Percentiles rank a stretch among this genome's conserved stretches.
Conservation (phyloP, 2,113 vertebrate species). For the Corythornis madagascariensis region DNA sequence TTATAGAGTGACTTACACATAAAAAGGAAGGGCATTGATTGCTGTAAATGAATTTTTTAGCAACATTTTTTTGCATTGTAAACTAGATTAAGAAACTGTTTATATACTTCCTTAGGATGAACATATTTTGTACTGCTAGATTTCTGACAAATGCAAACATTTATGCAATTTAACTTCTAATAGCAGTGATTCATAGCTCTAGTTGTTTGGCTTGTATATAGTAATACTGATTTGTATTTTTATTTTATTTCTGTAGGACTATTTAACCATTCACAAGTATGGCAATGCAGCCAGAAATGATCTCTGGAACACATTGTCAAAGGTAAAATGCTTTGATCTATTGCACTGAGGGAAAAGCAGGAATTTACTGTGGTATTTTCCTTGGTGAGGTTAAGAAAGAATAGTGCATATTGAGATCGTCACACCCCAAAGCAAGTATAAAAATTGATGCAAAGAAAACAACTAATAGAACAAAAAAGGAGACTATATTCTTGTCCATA, state of each 20-base stretch:
- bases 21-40: not conserved
- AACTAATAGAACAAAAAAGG: not conserved
- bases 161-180: slow-evolving; percentile 25
- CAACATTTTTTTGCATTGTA: not conserved
- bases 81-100: slow-evolving; percentile 12
- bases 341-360: not conserved
- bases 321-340: slow-evolving; percentile 79
- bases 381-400: not conserved
- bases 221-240: slow-evolving; percentile 64
- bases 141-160: slow-evolving; percentile 38
- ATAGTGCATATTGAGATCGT: not conserved
- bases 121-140: slow-evolving; percentile 7
- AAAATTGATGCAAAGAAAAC: not conserved
- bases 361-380: not conserved
- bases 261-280: slow-evolving; percentile 93
- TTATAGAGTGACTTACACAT: not conserved
- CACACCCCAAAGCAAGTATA: not conserved
- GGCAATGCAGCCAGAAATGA: slow-evolving; percentile 92
- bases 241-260: slow-evolving; percentile 83
- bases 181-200: slow-evolving; percentile 13
- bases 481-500: not conserved
- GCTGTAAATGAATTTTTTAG: slow-evolving; percentile 5
- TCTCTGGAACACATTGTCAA: slow-evolving; percentile 90
- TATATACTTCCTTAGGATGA: slow-evolving; percentile 23
- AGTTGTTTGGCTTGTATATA: slow-evolving; percentile 48